These are phyloP conservation scores for Sisor rabdophorus DNA, from an alignment of 2,113 vertebrate genomes.

Conservation along the genomic window DNA sequence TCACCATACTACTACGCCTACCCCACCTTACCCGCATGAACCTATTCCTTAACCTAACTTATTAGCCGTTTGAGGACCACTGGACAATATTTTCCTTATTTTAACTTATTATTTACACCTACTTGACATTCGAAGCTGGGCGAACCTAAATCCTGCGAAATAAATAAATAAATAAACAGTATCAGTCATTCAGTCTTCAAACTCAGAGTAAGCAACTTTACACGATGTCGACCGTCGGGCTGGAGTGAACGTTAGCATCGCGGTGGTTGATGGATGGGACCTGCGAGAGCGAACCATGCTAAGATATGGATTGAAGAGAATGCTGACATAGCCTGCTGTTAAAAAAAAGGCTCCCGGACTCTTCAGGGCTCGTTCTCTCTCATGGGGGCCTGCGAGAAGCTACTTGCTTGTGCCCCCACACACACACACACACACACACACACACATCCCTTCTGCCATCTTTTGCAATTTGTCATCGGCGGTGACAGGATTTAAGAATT, in stretches of 20 bases:
- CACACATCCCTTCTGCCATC: constrained; percentile 45
- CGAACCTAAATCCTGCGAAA: neutral
- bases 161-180: neutral
- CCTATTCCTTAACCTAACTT: no score
- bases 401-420: constrained; percentile 39
- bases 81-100: neutral
- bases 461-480: constrained; percentile 51
- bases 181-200: neutral
- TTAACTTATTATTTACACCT: neutral
- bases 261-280: constrained; percentile 40
- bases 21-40: no score
- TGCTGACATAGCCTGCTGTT: constrained; percentile 43
- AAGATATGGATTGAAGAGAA: constrained; percentile 39
- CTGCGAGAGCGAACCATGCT: constrained; percentile 29
- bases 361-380: constrained; percentile 25
- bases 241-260: constrained; percentile 30
- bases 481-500: constrained; percentile 43
- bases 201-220: constrained; percentile 4
- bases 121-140: neutral
- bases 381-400: constrained; percentile 11
- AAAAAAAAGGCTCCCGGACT: constrained; percentile 28
- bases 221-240: constrained; percentile 16
- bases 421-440: no score
- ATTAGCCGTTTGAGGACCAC: no score
- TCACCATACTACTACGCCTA: no score